These are phyloP conservation scores for Turdus rufiventris DNA, from an alignment of 2,113 vertebrate species.

Conservation along the genomic window DNA sequence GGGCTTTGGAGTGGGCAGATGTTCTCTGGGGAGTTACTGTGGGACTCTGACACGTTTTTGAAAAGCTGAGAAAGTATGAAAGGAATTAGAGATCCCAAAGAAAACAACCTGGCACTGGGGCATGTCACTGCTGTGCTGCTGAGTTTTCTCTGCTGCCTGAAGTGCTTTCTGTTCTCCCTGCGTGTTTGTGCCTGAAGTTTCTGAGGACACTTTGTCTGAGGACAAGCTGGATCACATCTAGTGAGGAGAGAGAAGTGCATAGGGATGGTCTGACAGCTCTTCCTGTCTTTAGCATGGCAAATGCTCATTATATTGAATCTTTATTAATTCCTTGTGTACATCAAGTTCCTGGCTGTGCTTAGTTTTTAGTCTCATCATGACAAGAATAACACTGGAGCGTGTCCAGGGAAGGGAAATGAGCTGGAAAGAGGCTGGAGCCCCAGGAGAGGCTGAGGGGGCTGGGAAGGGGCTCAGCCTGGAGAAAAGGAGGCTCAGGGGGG, in stretches of 20 bases:
- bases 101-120: background rate
- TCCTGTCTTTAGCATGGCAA: background rate
- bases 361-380: background rate
- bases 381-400: accelerated
- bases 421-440: background rate
- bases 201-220: background rate
- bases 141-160: background rate
- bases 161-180: background rate
- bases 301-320: background rate
- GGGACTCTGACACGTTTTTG: background rate
- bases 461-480: background rate
- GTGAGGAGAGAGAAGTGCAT: background rate
- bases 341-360: background rate
- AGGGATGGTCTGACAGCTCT: background rate
- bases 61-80: background rate
- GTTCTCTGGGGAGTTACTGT: background rate
- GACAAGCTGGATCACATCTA: background rate
- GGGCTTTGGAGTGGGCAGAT: background rate
- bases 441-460: background rate
- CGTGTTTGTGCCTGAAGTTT: background rate
- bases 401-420: accelerated
- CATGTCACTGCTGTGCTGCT: background rate
- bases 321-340: background rate
- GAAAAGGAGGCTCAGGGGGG: background rate
- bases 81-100: background rate